Conservation (phyloP, 2,797 vertebrate species). For the Poeciliopsis presidionis region DNA sequence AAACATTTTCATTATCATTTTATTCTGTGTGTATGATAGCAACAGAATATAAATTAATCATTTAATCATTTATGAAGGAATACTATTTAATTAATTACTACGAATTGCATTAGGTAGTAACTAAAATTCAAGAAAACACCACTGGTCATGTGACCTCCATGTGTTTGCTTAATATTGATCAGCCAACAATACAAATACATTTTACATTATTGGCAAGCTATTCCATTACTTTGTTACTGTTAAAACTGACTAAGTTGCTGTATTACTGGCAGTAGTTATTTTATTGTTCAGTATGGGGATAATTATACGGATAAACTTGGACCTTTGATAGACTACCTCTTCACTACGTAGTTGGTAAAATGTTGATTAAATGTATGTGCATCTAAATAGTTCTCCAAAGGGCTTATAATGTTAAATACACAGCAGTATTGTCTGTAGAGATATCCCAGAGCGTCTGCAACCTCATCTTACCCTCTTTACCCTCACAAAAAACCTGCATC, state of each 20-base stretch:
- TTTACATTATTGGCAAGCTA: background rate
- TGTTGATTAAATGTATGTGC: background rate
- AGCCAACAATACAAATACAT: background rate
- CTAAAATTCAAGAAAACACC: background rate
- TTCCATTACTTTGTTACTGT: background rate
- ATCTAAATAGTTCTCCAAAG: slow-evolving; percentile 22
- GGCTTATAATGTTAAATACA: slow-evolving; percentile 25
- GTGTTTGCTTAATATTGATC: background rate
- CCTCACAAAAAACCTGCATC: slow-evolving; percentile 65
- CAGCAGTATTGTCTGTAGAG: slow-evolving; percentile 28
- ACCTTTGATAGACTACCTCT: background rate
- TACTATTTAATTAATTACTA: background rate
- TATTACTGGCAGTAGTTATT: background rate
- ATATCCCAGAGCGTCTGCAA: slow-evolving; percentile 31
- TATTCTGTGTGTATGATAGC: too few species aligned
- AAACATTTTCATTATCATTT: too few species aligned
- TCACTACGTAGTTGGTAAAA: background rate
- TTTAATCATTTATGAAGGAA: background rate
- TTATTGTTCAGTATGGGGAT: background rate
- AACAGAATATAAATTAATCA: background rate
- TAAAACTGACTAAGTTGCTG: background rate
- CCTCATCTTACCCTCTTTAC: slow-evolving; percentile 48
- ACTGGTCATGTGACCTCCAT: background rate
- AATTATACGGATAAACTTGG: background rate
- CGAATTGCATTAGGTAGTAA: background rate